Evolutionary conservation across 2,888 invertebrate genomes (phyloP).

Genomic region (Drosophila gaucha): DNA sequence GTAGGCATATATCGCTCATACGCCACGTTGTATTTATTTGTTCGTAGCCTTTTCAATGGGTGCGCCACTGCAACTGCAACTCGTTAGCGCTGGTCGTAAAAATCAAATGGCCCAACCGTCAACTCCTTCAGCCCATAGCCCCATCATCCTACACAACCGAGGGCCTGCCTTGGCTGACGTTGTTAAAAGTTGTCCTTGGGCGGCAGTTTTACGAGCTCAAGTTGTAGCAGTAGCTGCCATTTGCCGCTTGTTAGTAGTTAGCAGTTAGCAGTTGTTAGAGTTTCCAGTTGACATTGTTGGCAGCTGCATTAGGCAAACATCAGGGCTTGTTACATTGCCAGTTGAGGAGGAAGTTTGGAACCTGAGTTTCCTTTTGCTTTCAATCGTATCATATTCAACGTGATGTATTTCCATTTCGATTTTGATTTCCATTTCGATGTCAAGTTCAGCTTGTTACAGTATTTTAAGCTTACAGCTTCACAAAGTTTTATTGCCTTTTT

Average conservation of each 20-base stretch:
- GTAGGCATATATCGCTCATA: conserved; percentile 53
- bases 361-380: conserved; percentile 39
- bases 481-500: conserved; percentile 60
- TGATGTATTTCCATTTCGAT: conserved; percentile 30
- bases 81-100: conserved; percentile 71
- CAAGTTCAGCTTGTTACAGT: conserved; percentile 67
- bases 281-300: conserved; percentile 71
- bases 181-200: conserved; percentile 71
- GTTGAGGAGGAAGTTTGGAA: conserved; percentile 24
- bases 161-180: conserved; percentile 38
- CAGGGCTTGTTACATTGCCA: conserved; percentile 28
- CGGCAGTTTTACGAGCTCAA: conserved; percentile 68
- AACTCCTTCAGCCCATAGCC: conserved; percentile 1
- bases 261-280: conserved; percentile 42
- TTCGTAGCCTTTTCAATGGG: conserved; percentile 23
- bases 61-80: conserved; percentile 64
- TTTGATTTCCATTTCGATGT: conserved; percentile 57
- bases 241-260: conserved; percentile 65
- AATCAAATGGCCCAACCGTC: conserved; percentile 62
- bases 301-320: conserved; percentile 65
- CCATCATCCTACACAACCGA: conserved; percentile 15
- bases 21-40: conserved; percentile 70
- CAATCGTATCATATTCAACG: conserved; percentile 27
- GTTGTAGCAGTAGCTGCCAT: conserved; percentile 63
- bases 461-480: conserved; percentile 40